These are phyloP conservation scores for Corvus cornix DNA, from an alignment of 2,113 vertebrate genomes.

Conservation along the genomic window DNA sequence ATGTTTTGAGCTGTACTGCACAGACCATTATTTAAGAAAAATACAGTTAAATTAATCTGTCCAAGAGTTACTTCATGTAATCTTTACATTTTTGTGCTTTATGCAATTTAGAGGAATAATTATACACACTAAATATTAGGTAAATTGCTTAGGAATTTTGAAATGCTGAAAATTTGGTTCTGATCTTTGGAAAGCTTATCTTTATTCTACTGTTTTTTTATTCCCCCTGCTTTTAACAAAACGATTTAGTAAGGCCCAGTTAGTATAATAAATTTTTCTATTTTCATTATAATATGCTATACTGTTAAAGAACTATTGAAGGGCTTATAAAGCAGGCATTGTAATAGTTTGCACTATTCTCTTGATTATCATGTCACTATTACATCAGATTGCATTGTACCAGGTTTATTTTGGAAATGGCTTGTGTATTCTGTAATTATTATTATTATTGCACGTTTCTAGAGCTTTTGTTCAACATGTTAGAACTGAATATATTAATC, in stretches of 20 bases:
- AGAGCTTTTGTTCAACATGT: constrained; percentile 1
- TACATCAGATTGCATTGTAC: neutral
- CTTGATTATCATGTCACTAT: neutral
- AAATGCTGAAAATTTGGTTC: neutral
- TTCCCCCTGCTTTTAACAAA: neutral
- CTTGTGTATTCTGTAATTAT: neutral
- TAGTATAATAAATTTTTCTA: neutral
- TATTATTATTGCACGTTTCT: neutral
- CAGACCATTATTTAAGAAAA: neutral
- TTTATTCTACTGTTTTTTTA: neutral
- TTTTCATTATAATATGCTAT: neutral
- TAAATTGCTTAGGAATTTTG: neutral
- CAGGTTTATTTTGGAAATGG: neutral
- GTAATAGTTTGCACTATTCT: neutral
- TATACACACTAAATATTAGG: neutral
- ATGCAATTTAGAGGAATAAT: neutral
- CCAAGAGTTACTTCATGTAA: neutral
- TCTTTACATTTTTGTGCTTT: neutral
- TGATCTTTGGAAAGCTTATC: neutral
- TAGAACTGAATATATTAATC: constrained; percentile 24
- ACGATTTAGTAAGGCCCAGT: neutral
- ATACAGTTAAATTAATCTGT: neutral
- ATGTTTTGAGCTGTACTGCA: neutral
- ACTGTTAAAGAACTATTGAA: neutral
- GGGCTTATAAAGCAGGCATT: neutral